A percentile compares a stretch with the other conserved stretches of the same genome.
Conservation (phyloP, 1,140 invertebrate genomes). For the Drosophila bocki region DNA sequence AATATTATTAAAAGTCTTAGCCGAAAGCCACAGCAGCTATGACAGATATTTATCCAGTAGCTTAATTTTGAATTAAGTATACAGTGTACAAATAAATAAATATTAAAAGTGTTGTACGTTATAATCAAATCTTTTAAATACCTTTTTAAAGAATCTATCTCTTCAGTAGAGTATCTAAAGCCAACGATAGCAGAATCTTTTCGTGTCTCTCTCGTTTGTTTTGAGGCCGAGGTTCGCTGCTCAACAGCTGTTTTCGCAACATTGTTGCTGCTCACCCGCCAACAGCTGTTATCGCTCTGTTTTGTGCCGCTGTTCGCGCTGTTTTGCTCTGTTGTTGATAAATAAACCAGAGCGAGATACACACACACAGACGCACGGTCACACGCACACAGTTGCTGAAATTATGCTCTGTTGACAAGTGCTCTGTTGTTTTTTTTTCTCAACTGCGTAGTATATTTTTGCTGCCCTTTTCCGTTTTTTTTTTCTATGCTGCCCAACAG, state of each 20-base stretch:
- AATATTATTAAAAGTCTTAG: too few species aligned
- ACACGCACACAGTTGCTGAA: constrained; percentile 11
- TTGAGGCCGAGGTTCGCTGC: constrained; percentile 35
- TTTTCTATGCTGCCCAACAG: constrained; percentile 60
- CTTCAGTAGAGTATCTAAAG: too few species aligned
- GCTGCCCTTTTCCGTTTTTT: constrained; percentile 13
- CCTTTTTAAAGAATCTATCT: background rate
- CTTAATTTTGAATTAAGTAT: too few species aligned
- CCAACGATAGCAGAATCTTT: background rate
- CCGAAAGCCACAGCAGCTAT: too few species aligned
- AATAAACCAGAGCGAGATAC: constrained; percentile 34
- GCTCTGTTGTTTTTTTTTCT: constrained; percentile 66
- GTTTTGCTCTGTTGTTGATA: constrained; percentile 60
- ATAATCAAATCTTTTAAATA: too few species aligned
- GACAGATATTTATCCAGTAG: too few species aligned
- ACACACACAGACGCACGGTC: constrained; percentile 15
- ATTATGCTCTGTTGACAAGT: constrained; percentile 70
- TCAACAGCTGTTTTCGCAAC: constrained; percentile 78
- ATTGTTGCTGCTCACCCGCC: constrained; percentile 59
- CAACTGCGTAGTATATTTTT: constrained; percentile 71
- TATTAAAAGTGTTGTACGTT: too few species aligned
- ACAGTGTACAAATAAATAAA: too few species aligned
- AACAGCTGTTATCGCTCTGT: constrained; percentile 72
- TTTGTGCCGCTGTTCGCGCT: constrained; percentile 15
- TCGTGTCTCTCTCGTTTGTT: constrained; percentile 34